Evolutionary conservation across 2,113 vertebrate genomes (phyloP).

Genomic region (Plecturocebus donacophilus): DNA sequence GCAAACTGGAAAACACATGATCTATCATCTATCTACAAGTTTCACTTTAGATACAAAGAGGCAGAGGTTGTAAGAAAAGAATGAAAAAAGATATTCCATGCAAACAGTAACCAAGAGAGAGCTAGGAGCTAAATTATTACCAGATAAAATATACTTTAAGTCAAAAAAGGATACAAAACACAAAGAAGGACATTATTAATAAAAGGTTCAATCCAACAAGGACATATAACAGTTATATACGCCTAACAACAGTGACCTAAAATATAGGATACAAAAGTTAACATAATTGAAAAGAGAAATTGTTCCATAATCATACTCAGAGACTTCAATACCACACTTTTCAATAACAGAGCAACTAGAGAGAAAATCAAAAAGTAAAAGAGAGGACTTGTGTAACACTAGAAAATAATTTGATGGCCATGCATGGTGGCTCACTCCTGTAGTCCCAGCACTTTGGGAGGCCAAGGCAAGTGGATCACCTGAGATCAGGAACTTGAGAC

Average conservation of each 20-base stretch:
- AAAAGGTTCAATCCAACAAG: background rate
- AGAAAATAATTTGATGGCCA: background rate
- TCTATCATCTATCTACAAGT: background rate
- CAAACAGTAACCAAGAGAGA: background rate
- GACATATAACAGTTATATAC: background rate
- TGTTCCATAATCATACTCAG: background rate
- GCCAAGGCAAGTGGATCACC: no score
- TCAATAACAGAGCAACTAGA: background rate
- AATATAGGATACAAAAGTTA: background rate
- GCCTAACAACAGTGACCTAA: background rate
- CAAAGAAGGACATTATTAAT: background rate
- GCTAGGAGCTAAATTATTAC: background rate
- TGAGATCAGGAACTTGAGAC: no score
- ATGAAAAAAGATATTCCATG: background rate
- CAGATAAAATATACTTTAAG: background rate
- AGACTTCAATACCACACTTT: background rate
- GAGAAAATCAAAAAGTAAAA: background rate
- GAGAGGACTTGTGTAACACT: background rate
- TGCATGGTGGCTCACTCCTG: no score
- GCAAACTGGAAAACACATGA: background rate
- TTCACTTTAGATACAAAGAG: background rate
- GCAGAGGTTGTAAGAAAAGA: background rate
- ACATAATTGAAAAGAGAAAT: background rate
- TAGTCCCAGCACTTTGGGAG: no score
- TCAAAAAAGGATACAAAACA: background rate